Percentiles rank a stretch among this genome's conserved stretches.
Conservation (phyloP, 1,140 invertebrate species). For the Magallana gigas region DNA sequence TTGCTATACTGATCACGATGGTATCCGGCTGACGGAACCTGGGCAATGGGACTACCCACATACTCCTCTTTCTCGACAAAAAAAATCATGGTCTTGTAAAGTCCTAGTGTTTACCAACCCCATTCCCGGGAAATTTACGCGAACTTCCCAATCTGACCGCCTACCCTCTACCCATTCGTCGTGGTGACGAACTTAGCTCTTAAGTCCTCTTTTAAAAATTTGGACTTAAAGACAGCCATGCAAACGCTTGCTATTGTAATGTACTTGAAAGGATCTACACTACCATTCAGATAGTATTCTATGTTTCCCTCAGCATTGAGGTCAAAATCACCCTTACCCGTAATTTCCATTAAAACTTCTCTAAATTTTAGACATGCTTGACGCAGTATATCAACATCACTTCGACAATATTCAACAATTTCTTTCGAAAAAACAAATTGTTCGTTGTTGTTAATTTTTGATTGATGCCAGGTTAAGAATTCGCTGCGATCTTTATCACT, state of each 20-base stretch:
- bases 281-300: conserved; percentile 10
- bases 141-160: not conserved
- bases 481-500: not conserved
- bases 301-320: conserved; percentile 43
- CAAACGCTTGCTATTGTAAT: conserved; percentile 32
- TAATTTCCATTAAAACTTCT: conserved; percentile 45
- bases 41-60: not conserved
- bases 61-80: not conserved
- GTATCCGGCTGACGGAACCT: too few relatives aligned
- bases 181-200: not conserved
- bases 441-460: conserved; percentile 44
- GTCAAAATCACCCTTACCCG: not conserved
- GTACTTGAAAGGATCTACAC: conserved; percentile 35
- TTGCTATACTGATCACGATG: not conserved
- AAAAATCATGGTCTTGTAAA: not conserved
- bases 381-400: conserved; percentile 58
- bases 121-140: conserved; percentile 2
- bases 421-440: conserved; percentile 55
- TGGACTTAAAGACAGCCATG: conserved; percentile 29
- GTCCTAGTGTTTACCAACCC: not conserved
- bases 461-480: conserved; percentile 39
- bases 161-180: not conserved
- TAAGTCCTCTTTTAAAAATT: not conserved
- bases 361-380: conserved; percentile 52
- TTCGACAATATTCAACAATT: conserved; percentile 53